Evolutionary conservation across 1,140 invertebrate species (phyloP), one percentile per base, ranked within the genome.

Genomic region (Apis dorsata): DNA sequence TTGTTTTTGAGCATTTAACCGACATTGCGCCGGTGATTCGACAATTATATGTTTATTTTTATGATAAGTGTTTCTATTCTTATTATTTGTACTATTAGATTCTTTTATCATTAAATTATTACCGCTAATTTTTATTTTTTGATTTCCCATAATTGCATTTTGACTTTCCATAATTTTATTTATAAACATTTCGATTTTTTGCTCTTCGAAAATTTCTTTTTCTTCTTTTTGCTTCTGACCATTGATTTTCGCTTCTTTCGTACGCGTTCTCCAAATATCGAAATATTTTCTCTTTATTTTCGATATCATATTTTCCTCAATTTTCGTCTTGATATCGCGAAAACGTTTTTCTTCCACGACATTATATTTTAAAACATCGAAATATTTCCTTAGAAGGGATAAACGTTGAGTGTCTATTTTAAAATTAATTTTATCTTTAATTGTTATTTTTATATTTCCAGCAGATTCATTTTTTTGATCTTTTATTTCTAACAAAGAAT

Each of bases 131-230:
- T 70, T 85, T 34, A n/a, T 51, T 78, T 69, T 85, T 71, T 55
- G 44, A 73, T 2, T 21, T 49, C 63, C 86, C 60, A 69, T 80
- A 68, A 92, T 28, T 78, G 92, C 87, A 74, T 90, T 90, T 53
- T 93, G 93, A 53, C 89, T 91, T 44, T 92, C 89, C 1, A 84
- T 86, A 44, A 94, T 91, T 1, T 90, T 89, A 12, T 89, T 89
- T 10, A 94, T 86, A 19, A 94, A 91, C 72, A 90, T 77, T 74
- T 93, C 91, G 17, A 94, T 94, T 60, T 90, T 93, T 19, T 79
- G 79, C 51, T 92, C 91, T 8, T 92, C 87, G 12, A 87, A 87
- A 17, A 90, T 77, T 51, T 89, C 83, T 28, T 10, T 49, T 51
- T 84, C 59, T 57, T 84, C 70, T 70, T 84, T 90, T 60, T 74